These are phyloP conservation scores for Steinernema khuongi DNA, from an alignment of 1,140 invertebrate genomes.

Conservation along the genomic window DNA sequence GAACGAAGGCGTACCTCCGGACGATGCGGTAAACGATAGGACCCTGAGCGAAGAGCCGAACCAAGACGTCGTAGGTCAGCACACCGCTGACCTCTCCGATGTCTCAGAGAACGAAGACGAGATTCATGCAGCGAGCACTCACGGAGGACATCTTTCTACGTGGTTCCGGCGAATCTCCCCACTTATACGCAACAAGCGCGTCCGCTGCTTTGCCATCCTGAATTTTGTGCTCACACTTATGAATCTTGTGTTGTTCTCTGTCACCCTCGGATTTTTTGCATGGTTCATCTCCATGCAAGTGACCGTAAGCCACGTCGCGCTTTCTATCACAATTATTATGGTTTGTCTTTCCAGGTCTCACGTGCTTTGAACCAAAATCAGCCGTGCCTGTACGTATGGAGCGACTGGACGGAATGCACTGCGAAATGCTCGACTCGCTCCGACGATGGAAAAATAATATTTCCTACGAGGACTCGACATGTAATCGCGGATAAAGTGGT, in stretches of 20 bases:
- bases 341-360: background rate
- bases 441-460: background rate
- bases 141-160: background rate
- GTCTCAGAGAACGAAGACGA: background rate
- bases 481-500: background rate
- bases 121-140: background rate
- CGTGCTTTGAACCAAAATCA: background rate
- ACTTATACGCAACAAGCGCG: slow-evolving; percentile 1
- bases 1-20: background rate
- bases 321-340: background rate
- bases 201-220: background rate
- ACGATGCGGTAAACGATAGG: background rate
- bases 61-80: background rate
- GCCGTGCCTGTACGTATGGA: background rate
- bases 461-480: background rate
- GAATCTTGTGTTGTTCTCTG: background rate
- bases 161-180: background rate
- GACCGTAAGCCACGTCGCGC: background rate
- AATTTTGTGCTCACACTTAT: background rate
- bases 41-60: background rate
- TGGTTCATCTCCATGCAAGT: background rate
- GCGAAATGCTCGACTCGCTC: background rate
- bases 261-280: background rate
- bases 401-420: background rate
- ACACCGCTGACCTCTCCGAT: background rate